phyloP scores from a whole-genome alignment of 1,140 invertebrate genomes.

The Diachasma alloeum region DNA sequence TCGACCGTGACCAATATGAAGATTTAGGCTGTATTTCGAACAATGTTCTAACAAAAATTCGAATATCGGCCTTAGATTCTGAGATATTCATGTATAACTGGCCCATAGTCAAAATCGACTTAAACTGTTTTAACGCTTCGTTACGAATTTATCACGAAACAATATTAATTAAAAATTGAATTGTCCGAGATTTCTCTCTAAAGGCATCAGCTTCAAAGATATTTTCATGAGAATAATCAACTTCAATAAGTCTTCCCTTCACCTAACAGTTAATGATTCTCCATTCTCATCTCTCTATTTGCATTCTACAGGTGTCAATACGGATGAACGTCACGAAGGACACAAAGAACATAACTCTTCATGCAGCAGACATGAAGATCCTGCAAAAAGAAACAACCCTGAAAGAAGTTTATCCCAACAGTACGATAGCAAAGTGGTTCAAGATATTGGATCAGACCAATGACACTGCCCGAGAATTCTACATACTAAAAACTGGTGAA shows the following conservation, averaged over 20 bases:
- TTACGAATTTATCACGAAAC: no score
- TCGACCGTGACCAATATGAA: no score
- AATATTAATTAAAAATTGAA: no score
- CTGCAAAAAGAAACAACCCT: slow-evolving; percentile 65
- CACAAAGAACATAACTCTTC: slow-evolving; percentile 79
- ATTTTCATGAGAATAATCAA: background rate
- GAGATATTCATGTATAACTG: no score
- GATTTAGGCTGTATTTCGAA: no score
- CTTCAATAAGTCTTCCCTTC: background rate
- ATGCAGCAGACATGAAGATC: slow-evolving; percentile 75
- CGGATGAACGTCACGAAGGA: slow-evolving; percentile 71
- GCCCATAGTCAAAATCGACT: no score
- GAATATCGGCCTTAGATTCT: no score
- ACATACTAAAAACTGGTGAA: slow-evolving; percentile 72
- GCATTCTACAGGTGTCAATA: slow-evolving; percentile 62
- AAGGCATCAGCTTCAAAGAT: no score
- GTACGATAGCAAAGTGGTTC: slow-evolving; percentile 48
- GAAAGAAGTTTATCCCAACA: slow-evolving; percentile 47
- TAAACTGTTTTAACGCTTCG: no score
- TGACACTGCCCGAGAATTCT: slow-evolving; percentile 77
- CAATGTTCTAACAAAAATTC: no score
- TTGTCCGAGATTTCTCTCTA: no score
- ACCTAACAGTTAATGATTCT: background rate
- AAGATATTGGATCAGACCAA: slow-evolving; percentile 61
- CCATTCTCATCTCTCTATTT: background rate